Base-by-base conservation (phyloP, 2,888 invertebrate genomes). In the Caenorhabditis virilis region DNA sequence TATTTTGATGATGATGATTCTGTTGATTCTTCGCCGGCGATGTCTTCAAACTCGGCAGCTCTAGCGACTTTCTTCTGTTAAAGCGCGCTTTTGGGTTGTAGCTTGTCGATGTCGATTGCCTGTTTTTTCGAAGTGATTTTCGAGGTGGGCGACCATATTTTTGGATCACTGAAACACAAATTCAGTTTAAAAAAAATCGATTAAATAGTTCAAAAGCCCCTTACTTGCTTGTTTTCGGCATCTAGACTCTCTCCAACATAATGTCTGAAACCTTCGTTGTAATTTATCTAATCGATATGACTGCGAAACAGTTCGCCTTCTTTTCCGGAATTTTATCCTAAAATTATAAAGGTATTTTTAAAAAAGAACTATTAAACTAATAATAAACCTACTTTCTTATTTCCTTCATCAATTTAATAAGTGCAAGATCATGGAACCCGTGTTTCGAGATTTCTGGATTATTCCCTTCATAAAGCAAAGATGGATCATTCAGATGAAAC, bases 401-500 rank as follows among this genome's bases (percentile, higher is more conserved):
- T 39, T 58, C 58, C 18, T 41, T 27, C 4, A 59, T 11, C 30
- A 59, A 18, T 35, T 48, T 50, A 7, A 38, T 52, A 42, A 51
- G 33, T 2, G 27, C 26, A 1, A 55, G n/a, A 2, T 64, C 43
- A 4, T 16, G 18, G 13, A 47, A 59, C 7, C 16, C 26, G 13
- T 33, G 33, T 35, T n/a, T 18, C 16, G 27, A 15, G n/a, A 45
- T 16, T 30, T n/a, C 45, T n/a, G n/a, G n/a, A n/a, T n/a, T n/a
- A n/a, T n/a, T n/a, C n/a, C n/a, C 23, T 27, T 57, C 27, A 39
- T 53, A 36, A 13, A n/a, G 27, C 11, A 49, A 4, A 9, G 59
- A 43, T 18, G 64, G 64, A 45, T 64, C 64, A 41, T 64, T 64
- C 13, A 55, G 23, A 11, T 26, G 25, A 23, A 54, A 64, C 2